These are phyloP conservation scores for Leptinotarsa haldemani DNA, from an alignment of 2,888 invertebrate species.

Conservation along the genomic window DNA sequence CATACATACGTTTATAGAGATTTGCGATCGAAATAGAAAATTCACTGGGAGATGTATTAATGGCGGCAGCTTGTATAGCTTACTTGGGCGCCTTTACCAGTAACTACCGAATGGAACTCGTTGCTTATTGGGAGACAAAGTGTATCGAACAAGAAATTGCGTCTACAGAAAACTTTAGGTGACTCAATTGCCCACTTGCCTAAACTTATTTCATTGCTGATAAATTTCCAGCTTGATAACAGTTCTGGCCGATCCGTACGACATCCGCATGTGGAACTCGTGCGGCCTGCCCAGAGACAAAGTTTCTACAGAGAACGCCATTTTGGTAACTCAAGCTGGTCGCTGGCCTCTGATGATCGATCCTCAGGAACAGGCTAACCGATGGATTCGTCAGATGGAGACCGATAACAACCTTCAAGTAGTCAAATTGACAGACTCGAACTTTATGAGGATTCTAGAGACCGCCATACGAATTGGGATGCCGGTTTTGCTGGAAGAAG, in stretches of 20 bases:
- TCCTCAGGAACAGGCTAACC: slow-evolving; percentile 95
- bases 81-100: slow-evolving; percentile 92
- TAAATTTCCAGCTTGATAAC: slow-evolving; percentile 72
- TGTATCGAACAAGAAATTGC: slow-evolving; percentile 77
- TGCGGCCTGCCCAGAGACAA: slow-evolving; percentile 88
- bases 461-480: slow-evolving; percentile 85
- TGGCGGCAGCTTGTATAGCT: slow-evolving; percentile 89
- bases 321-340: slow-evolving; percentile 84
- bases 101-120: slow-evolving; percentile 76
- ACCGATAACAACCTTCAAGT: slow-evolving; percentile 78
- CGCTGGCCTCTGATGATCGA: slow-evolving; percentile 94
- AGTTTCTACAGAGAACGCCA: slow-evolving; percentile 92
- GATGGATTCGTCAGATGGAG: slow-evolving; percentile 93
- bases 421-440: slow-evolving; percentile 82
- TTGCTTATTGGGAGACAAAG: slow-evolving; percentile 75
- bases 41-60: slow-evolving; percentile 86
- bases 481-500: slow-evolving; percentile 89
- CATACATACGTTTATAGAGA: slow-evolving; percentile 61
- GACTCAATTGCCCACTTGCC: slow-evolving; percentile 24
- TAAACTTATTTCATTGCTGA: slow-evolving; percentile 37
- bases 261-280: slow-evolving; percentile 90
- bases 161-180: slow-evolving; percentile 77
- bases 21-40: slow-evolving; percentile 77
- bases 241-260: slow-evolving; percentile 85
- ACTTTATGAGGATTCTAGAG: slow-evolving; percentile 83